These are phyloP conservation scores for Arenaria interpres DNA, from an alignment of 2,113 vertebrate species.

Conservation along the genomic window DNA sequence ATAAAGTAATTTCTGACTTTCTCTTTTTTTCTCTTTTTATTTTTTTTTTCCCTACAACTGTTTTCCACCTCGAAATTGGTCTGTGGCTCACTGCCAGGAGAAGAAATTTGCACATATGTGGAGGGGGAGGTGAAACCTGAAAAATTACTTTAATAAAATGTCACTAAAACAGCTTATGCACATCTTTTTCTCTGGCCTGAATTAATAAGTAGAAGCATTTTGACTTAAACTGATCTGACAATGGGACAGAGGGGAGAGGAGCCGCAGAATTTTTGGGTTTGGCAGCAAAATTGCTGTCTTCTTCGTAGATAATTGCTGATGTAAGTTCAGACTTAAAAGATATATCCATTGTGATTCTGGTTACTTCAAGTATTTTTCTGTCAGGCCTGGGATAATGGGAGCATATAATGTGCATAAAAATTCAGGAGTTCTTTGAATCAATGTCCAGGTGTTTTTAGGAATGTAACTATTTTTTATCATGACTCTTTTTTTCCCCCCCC, in stretches of 20 bases:
- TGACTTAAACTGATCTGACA: not conserved
- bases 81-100: constrained; percentile 22
- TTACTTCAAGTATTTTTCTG: not conserved
- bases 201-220: not conserved
- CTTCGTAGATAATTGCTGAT: not conserved
- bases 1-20: constrained; percentile 13
- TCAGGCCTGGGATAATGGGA: not conserved
- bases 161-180: not conserved
- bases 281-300: not conserved
- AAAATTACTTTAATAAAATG: constrained; percentile 50
- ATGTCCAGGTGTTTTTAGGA: not conserved
- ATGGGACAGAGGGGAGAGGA: not conserved
- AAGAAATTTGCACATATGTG: not conserved
- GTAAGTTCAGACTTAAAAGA: not conserved
- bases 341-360: not conserved
- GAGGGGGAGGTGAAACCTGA: constrained; percentile 15
- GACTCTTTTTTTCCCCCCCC: not conserved
- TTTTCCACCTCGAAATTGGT: constrained; percentile 20
- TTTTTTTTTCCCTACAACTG: not conserved
- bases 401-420: not conserved
- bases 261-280: not conserved
- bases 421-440: not conserved
- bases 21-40: not conserved
- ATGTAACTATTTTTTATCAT: not conserved
- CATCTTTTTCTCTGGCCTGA: not conserved